Conservation (phyloP, 2,888 invertebrate genomes). For the Drosophila colorata region DNA sequence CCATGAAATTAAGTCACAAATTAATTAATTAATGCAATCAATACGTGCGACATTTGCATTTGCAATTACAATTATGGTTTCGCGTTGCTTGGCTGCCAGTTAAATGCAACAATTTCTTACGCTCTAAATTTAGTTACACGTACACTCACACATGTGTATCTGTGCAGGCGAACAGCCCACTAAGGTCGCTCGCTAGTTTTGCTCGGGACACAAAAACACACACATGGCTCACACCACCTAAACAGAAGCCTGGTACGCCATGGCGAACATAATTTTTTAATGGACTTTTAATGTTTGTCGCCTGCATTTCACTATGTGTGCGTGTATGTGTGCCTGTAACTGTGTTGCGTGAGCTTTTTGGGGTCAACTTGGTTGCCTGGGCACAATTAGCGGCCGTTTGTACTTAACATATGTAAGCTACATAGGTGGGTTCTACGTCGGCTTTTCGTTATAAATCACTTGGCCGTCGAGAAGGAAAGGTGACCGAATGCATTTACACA, state of each 20-base stretch:
- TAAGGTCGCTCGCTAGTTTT: constrained; percentile 45
- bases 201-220: constrained; percentile 36
- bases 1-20: constrained; percentile 82
- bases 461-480: neutral
- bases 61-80: constrained; percentile 73
- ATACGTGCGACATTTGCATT: constrained; percentile 81
- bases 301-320: constrained; percentile 40
- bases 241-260: constrained; percentile 59
- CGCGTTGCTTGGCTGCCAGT: constrained; percentile 42
- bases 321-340: constrained; percentile 16
- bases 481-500: neutral
- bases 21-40: constrained; percentile 83
- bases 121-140: constrained; percentile 61
- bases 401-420: constrained; percentile 66
- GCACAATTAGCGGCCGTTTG: constrained; percentile 69
- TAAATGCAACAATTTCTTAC: constrained; percentile 61
- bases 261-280: constrained; percentile 76
- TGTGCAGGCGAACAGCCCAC: constrained; percentile 28
- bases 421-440: constrained; percentile 52
- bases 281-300: constrained; percentile 82
- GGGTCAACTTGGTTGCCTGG: constrained; percentile 56
- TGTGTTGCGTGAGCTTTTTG: constrained; percentile 64
- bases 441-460: neutral
- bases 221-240: constrained; percentile 42
- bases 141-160: neutral